Conservation (phyloP, 2,113 vertebrate genomes). For the Aptenodytes forsteri region DNA sequence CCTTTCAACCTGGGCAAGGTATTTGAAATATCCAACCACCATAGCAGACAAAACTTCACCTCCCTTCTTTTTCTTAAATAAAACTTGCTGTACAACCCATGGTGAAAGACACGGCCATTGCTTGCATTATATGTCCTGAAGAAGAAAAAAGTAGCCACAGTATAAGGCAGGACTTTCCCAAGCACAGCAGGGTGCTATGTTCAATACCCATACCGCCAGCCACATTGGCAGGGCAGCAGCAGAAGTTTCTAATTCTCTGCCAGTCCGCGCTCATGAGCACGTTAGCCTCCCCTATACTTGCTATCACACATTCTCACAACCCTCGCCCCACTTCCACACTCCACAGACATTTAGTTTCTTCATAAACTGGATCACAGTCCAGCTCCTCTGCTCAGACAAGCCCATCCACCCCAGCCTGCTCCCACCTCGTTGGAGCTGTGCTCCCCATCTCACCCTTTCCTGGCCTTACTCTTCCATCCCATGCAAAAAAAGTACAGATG, state of each 20-base stretch:
- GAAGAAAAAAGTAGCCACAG: neutral
- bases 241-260: neutral
- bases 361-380: neutral
- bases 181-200: neutral
- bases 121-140: neutral
- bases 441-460: neutral
- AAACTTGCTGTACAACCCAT: neutral
- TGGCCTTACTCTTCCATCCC: neutral
- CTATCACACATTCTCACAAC: neutral
- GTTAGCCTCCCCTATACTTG: neutral
- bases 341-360: neutral
- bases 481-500: neutral
- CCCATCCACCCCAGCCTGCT: neutral
- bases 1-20: neutral
- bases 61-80: neutral
- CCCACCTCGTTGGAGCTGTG: neutral
- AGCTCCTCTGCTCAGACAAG: neutral
- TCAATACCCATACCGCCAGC: neutral
- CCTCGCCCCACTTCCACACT: neutral
- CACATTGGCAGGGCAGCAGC: neutral
- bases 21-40: neutral
- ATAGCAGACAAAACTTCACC: neutral
- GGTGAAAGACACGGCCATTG: neutral
- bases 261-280: fast-evolving
- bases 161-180: neutral